phyloP scores from a whole-genome alignment of 2,113 vertebrate species.

The Atherinomorus stipes region DNA sequence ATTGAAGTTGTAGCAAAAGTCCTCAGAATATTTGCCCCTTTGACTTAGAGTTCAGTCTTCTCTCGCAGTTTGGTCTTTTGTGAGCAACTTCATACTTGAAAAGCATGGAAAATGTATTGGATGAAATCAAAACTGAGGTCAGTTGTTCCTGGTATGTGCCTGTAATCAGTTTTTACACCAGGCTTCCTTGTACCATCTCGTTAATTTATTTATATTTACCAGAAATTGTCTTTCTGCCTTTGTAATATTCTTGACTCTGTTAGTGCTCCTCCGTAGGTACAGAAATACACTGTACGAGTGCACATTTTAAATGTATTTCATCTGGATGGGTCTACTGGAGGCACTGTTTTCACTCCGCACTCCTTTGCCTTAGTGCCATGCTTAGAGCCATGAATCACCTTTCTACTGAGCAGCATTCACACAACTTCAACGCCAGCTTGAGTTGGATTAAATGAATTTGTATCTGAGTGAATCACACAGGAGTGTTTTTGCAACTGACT shows the following conservation, averaged over 20 bases:
- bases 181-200: slow-evolving; percentile 9
- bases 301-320: neutral
- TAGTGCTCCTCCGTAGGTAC: slow-evolving; percentile 34
- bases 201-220: slow-evolving; percentile 51
- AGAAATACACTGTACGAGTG: slow-evolving; percentile 4
- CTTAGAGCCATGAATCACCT: slow-evolving; percentile 26
- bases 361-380: slow-evolving; percentile 59
- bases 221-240: neutral
- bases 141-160: slow-evolving; percentile 15
- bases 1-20: slow-evolving; percentile 11
- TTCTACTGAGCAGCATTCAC: slow-evolving; percentile 7
- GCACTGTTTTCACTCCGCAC: slow-evolving; percentile 36
- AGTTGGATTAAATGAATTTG: neutral
- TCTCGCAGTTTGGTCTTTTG: neutral
- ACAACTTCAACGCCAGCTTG: slow-evolving; percentile 1
- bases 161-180: slow-evolving; percentile 33
- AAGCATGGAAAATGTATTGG: slow-evolving; percentile 1
- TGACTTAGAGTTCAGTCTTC: slow-evolving; percentile 8
- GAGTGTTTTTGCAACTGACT: slow-evolving; percentile 29
- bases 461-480: slow-evolving; percentile 38
- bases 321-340: slow-evolving; percentile 10
- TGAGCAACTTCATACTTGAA: slow-evolving; percentile 42
- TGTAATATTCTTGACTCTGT: neutral
- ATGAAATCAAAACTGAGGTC: slow-evolving; percentile 10
- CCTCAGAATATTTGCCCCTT: slow-evolving; percentile 20